Percentiles rank a stretch among this genome's conserved stretches.
Conservation (phyloP, 2,797 vertebrate genomes). For the Rhinoraja longicauda region DNA sequence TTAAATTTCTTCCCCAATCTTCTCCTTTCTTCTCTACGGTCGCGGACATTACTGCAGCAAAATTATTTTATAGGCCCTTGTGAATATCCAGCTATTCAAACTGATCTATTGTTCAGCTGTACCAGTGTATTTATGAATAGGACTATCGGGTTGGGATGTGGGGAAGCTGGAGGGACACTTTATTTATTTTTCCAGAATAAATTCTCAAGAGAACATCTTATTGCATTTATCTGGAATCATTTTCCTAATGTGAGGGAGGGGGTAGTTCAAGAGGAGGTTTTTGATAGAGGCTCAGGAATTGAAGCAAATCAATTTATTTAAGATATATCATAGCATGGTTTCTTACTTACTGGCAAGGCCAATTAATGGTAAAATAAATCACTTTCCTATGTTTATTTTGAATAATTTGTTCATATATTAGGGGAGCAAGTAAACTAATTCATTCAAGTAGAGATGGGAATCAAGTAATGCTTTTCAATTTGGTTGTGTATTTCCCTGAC, state of each 20-base stretch:
- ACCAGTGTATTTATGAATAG: neutral
- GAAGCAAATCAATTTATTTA: neutral
- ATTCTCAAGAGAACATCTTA: too few species aligned
- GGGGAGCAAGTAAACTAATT: neutral
- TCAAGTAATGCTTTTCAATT: neutral
- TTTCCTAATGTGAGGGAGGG: neutral
- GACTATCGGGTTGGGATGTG: neutral
- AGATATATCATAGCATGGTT: neutral
- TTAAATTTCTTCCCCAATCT: neutral
- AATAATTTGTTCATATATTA: neutral
- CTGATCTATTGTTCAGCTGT: neutral
- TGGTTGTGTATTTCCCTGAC: neutral
- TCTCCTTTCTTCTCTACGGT: neutral
- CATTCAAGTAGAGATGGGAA: neutral
- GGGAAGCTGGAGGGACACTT: too few species aligned
- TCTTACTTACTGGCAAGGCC: neutral
- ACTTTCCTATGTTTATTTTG: neutral
- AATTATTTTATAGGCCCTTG: neutral
- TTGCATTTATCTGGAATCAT: neutral
- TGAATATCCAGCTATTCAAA: neutral
- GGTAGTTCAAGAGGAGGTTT: neutral
- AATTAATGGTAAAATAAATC: neutral
- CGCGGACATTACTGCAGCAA: neutral
- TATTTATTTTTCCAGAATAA: too few species aligned
- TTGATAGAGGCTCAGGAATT: neutral